Percentiles rank a stretch among this genome's conserved stretches.
Evolutionary conservation across 2,797 vertebrate genomes (phyloP).

Genomic region (Crenuchus spilurus): DNA sequence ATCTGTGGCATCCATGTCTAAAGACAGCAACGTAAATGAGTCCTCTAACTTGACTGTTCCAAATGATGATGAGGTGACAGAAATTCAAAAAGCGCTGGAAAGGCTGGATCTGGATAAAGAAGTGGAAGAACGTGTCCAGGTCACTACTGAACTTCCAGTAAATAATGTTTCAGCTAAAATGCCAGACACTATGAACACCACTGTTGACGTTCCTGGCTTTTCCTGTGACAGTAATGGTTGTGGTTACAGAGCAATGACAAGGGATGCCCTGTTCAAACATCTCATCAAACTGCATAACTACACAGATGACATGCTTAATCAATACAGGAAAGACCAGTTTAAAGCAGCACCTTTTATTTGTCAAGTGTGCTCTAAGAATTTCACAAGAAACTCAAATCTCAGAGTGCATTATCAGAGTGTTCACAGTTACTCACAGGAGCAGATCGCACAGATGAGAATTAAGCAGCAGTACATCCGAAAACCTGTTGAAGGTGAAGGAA

Average conservation of each 20-base stretch:
- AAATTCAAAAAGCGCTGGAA: conserved; percentile 87
- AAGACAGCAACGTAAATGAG: neutral
- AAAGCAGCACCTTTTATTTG: conserved; percentile 94
- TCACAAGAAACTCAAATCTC: conserved; percentile 97
- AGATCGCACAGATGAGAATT: conserved; percentile 87
- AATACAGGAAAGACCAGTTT: conserved; percentile 88
- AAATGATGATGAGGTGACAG: conserved; percentile 79
- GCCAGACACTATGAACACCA: conserved; percentile 58
- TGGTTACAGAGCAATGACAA: conserved; percentile 88
- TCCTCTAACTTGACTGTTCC: conserved; percentile 64
- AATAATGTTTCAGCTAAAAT: conserved; percentile 50
- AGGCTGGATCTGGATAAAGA: conserved; percentile 84
- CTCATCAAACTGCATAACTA: conserved; percentile 91
- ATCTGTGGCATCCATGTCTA: conserved; percentile 44
- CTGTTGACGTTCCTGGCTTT: conserved; percentile 62
- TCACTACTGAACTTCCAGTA: conserved; percentile 7
- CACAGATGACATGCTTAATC: conserved; percentile 87
- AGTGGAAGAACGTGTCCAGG: conserved; percentile 53
- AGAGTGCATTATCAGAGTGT: conserved; percentile 89
- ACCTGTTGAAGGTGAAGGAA: conserved; percentile 59
- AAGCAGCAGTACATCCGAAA: conserved; percentile 82
- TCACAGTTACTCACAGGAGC: conserved; percentile 87
- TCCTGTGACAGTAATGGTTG: conserved; percentile 85
- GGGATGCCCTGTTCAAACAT: conserved; percentile 92
- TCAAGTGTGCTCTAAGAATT: conserved; percentile 90